Base-by-base conservation (phyloP, 2,113 vertebrate species). In the Salminus brasiliensis region DNA sequence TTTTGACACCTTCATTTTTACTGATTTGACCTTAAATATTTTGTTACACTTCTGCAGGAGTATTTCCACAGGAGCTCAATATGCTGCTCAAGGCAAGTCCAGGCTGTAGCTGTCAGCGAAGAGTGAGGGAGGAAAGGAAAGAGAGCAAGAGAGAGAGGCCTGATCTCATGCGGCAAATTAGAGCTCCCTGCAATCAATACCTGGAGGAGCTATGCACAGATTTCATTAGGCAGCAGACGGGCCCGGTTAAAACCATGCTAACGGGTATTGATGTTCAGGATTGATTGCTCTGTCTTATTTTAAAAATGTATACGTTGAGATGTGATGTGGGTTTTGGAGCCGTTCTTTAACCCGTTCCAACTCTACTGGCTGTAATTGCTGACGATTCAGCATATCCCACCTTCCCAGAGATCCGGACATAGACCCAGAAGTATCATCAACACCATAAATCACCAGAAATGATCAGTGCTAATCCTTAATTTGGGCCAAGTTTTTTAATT, bases 261-360 rank as follows among this genome's bases (percentile, higher is more conserved):
- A 95, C 88, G 85, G 90, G 88, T 94, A 96, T 94, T 85, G 94
- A 95, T 89, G 89, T 93, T 89, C 91, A 90, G 82, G 93, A 94
- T 93, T 94, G 95, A 94, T 94, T 95, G 94, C 94, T 95, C 92
- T 93, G 78, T 92, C 91, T 89, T 93, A 88, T 93, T 92, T 93
- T 91, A 87, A 94, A 94, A 88, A 90, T 87, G 85, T 90, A 88
- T 88, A 90, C 87, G 85, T 65, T 59, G 87, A 91, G 84, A 89
- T 88, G 83, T 83, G 81, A 85, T 87, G 90, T 80, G 43, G 82
- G 90, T 87, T 94, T 94, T 95, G 90, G 92, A 87, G 89, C 85
- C 81, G 80, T 82, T 84, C 87, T 68, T 88, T 88, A 82, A 87
- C 63, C 73, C 67, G 83, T 59, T 53, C 76, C 76, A 83, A 68